Evolutionary conservation across 2,888 invertebrate species (phyloP), one percentile per base, ranked within the genome.

Genomic region (Hipparchia semele): DNA sequence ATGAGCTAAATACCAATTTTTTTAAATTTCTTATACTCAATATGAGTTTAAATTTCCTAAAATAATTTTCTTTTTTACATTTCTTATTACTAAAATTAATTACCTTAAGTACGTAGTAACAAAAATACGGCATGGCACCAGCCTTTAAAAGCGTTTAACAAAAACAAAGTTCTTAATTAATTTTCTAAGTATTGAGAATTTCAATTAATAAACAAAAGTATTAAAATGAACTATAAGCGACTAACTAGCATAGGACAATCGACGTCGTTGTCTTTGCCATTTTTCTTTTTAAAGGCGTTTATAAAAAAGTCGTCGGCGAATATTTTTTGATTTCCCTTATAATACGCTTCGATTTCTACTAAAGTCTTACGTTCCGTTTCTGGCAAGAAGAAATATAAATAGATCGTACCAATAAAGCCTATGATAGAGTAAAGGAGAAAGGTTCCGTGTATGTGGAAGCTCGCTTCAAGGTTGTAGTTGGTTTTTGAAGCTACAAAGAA

Each of bases 361-460:
- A 95, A 82, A 39, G 91, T 80, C 74, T 89, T 94, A 6, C 88
- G 91, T 79, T 95, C 95, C 0, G 95, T 95, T 83, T 95, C 95
- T 45, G 95, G 94, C 73, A 95, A 78, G 75, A 89, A 91, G 78
- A 94, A 89, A 79, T 94, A 95, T 6, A 95, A 85, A 77, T 94
- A 94, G 0, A 94, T 70, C 0, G 94, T 88, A 59, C 95, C 95
- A 2, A 94, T 69, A 12, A 94, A 81, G 3, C 91, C 93, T 13
- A 94, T 85, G 6, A 80, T 77, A 10, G 94, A 88, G 80, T 94
- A 95, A 3, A 94, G 78, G 64, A 87, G 91, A 77, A 94, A 94
- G 0, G 94, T 87, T 0, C 95, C 95, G 68, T 91, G 90, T 0
- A 95, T 82, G 60, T 92, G 91, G 70, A 95, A 85, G 0, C 79